These are phyloP conservation scores for Ciconia nigra DNA, from an alignment of 2,797 vertebrate species.

Conservation along the genomic window DNA sequence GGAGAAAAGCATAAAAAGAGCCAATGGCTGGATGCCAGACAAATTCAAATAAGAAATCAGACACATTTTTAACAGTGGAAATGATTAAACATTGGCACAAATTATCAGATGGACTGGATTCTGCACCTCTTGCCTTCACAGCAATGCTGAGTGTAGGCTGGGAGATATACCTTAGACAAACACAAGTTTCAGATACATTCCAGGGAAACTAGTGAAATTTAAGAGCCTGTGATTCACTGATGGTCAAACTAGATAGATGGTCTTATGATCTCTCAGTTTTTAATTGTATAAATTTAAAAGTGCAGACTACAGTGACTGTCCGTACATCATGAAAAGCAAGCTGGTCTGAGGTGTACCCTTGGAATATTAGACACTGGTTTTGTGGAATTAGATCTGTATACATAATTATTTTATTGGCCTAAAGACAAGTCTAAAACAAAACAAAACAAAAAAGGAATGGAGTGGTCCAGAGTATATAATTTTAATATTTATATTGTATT, in stretches of 20 bases:
- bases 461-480: neutral
- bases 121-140: neutral
- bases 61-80: neutral
- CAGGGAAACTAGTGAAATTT: neutral
- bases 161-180: neutral
- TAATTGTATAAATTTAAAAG: neutral
- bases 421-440: neutral
- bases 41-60: slow-evolving; percentile 21
- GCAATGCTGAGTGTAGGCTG: neutral
- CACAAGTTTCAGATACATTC: neutral
- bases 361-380: neutral
- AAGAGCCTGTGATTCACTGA: neutral
- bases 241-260: neutral
- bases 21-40: neutral
- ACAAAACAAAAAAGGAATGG: neutral
- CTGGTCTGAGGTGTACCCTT: neutral
- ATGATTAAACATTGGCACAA: neutral
- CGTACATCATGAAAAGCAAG: neutral
- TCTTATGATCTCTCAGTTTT: neutral
- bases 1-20: neutral
- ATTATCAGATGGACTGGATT: neutral
- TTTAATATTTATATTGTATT: neutral
- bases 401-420: neutral
- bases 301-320: neutral
- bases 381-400: neutral